Base-by-base conservation (phyloP, 2,888 invertebrate genomes). In the Acrobeloides nanus region DNA sequence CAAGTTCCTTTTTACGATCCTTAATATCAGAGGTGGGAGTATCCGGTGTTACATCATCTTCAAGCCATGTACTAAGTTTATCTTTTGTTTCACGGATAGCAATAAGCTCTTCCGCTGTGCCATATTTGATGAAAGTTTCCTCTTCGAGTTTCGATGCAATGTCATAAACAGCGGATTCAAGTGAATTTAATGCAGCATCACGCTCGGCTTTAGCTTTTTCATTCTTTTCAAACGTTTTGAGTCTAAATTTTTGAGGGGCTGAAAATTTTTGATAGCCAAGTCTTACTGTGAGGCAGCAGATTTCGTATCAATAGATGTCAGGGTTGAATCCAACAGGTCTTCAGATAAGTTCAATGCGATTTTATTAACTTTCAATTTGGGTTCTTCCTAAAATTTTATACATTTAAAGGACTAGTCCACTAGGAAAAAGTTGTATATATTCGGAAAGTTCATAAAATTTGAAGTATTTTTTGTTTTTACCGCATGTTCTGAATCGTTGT, bases 121-220 rank as follows among this genome's bases (percentile, higher is more conserved):
- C 64, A 42, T 49, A 64, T 26, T 61, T 53, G 10, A 47, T 52
- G 48, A 63, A 66, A 3, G 37, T 38, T 20, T 66, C 92, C 56
- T 87, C 86, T 0, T 85, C 82, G 12, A 97, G 76, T 74, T 84
- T 85, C 68, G 83, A 84, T 74, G 85, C 86, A 2, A 84, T 82
- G 66, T 95, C 93, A 57, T 93, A 86, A 2, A 92, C 86, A 72
- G 86, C 90, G 6, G 89, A 84, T 78, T 99, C 97, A 15, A 99
- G 79, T 57, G 84, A 84, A 75, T 99, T 97, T 55, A 88, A 81
- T 1, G 90, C 85, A 1, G 85, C 84, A 74, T 90, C 93, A 55
- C 87, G 81, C 39, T 85, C 82, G 1, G 81, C 80, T 52, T 87
- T 83, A 62, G 84, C 83, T 43, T 79, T 80, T 71, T 97, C 97